Evolutionary conservation across 2,113 vertebrate species (phyloP).

Genomic region (Polypterus senegalus): DNA sequence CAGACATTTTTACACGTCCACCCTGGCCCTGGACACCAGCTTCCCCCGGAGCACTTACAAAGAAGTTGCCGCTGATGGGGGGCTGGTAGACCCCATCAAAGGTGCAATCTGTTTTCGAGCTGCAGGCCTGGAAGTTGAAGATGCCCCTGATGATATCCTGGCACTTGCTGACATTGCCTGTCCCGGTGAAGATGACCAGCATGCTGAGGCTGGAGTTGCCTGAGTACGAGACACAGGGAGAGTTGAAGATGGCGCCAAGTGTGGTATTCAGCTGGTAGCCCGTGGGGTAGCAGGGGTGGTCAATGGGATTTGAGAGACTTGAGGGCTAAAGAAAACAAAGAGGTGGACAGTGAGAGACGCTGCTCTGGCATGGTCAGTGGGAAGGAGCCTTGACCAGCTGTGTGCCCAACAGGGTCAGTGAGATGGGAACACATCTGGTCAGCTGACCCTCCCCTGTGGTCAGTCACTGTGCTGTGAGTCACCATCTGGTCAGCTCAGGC

Average conservation of each 20-base stretch:
- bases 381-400: not conserved
- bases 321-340: not conserved
- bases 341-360: not conserved
- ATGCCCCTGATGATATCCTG: slow-evolving; percentile 26
- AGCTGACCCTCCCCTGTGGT: not conserved
- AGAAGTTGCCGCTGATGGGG: slow-evolving; percentile 34
- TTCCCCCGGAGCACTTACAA: slow-evolving; percentile 33
- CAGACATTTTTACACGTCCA: not conserved
- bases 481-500: not conserved
- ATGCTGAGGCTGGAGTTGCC: not conserved
- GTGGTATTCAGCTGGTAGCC: slow-evolving; percentile 28
- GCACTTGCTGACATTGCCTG: slow-evolving; percentile 30
- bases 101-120: slow-evolving; percentile 31
- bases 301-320: slow-evolving; percentile 7
- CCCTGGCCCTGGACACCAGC: not conserved
- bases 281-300: slow-evolving; percentile 49
- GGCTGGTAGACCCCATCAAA: slow-evolving; percentile 50
- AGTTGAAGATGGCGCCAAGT: slow-evolving; percentile 25
- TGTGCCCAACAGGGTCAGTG: not conserved
- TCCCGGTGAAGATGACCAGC: slow-evolving; percentile 37
- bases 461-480: not conserved
- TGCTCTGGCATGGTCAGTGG: not conserved
- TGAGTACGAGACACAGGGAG: slow-evolving; percentile 30
- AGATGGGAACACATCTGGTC: not conserved
- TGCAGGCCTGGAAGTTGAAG: slow-evolving; percentile 38